Percentiles rank a stretch among this genome's conserved stretches.
Conservation (phyloP, 35 echinoderm and acorn worm genomes). For the Anneissia japonica region DNA sequence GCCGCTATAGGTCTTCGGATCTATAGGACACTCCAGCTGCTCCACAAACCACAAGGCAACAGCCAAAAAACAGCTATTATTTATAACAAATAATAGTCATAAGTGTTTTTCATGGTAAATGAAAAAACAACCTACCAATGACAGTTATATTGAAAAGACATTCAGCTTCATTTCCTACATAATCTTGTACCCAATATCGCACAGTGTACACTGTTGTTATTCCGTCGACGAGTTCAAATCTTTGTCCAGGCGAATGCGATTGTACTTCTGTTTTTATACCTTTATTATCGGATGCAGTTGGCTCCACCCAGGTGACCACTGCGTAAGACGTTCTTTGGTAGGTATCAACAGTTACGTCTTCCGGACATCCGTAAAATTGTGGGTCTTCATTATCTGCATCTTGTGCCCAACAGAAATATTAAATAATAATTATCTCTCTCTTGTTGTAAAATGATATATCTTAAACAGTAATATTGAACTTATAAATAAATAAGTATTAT, state of each 20-base stretch:
- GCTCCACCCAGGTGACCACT: neutral
- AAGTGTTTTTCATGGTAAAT: too few relatives aligned
- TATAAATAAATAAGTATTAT: too few relatives aligned
- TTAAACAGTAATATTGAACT: too few relatives aligned
- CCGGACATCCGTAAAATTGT: neutral
- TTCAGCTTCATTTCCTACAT: neutral
- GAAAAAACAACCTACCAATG: neutral
- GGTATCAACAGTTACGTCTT: neutral
- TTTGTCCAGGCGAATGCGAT: neutral
- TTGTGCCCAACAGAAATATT: too few relatives aligned
- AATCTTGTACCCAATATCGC: neutral
- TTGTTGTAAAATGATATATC: too few relatives aligned
- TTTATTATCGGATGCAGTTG: neutral
- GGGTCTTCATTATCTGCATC: neutral
- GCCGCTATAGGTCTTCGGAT: too few relatives aligned
- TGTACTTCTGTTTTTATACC: neutral
- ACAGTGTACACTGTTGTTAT: neutral
- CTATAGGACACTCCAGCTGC: too few relatives aligned
- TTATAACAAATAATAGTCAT: too few relatives aligned
- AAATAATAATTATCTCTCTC: too few relatives aligned
- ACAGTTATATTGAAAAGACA: neutral
- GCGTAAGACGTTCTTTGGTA: neutral
- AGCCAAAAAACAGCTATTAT: too few relatives aligned
- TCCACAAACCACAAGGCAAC: too few relatives aligned
- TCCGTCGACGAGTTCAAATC: neutral